Conservation (phyloP, 2,797 vertebrate species). For the Benthosema pterotum region DNA sequence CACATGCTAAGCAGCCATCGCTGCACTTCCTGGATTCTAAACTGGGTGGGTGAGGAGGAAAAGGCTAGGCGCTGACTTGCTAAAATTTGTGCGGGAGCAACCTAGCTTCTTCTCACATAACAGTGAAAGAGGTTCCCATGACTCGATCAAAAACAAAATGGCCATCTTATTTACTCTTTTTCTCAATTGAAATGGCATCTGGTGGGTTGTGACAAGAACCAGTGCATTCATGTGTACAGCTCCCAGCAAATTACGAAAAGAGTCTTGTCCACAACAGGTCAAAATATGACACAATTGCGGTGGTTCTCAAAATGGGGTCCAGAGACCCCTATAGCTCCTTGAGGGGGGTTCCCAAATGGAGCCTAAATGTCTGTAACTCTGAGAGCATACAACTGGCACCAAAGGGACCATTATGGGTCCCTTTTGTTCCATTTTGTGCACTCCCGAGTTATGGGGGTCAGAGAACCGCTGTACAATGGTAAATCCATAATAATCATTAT, state of each 20-base stretch:
- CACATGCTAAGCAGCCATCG: constrained; percentile 43
- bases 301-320: too few relatives aligned
- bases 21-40: constrained; percentile 37
- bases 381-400: too few relatives aligned
- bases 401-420: too few relatives aligned
- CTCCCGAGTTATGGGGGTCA: too few relatives aligned
- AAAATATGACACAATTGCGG: constrained; percentile 16
- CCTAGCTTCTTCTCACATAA: constrained; percentile 27
- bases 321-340: too few relatives aligned
- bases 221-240: constrained; percentile 13
- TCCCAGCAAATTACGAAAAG: constrained; percentile 1
- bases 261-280: constrained; percentile 24
- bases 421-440: too few relatives aligned
- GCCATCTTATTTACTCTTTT: constrained; percentile 22
- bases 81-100: constrained; percentile 36
- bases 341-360: too few relatives aligned
- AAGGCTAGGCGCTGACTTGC: constrained; percentile 24
- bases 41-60: neutral
- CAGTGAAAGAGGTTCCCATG: constrained; percentile 12
- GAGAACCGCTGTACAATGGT: too few relatives aligned
- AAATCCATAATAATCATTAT: constrained; percentile 24
- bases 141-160: constrained; percentile 27
- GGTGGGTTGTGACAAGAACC: constrained; percentile 7
- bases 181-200: constrained; percentile 9
- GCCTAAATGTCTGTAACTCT: too few relatives aligned